phyloP scores from a whole-genome alignment of 2,113 vertebrate genomes.

The Anthoscopus minutus region DNA sequence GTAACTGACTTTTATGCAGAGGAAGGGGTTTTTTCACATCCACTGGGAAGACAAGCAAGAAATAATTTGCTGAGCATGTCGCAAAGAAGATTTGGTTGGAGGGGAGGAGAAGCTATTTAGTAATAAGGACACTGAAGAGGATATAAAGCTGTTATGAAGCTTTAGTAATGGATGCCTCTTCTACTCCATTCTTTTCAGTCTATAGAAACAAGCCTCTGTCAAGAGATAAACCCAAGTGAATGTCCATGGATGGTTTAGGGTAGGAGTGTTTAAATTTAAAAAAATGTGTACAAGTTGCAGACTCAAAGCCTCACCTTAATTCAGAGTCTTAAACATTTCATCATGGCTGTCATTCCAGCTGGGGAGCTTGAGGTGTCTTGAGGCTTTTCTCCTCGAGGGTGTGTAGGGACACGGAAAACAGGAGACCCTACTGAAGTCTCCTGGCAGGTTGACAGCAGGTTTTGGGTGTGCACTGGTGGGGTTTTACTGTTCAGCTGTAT shows the following conservation, averaged over 20 bases:
- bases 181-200: not conserved
- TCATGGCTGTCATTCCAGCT: not conserved
- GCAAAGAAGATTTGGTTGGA: not conserved
- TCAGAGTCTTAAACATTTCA: not conserved
- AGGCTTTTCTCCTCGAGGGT: not conserved
- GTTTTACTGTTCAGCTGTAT: not conserved
- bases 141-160: not conserved
- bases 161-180: not conserved
- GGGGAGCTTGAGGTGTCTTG: not conserved
- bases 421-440: not conserved
- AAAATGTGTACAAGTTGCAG: not conserved
- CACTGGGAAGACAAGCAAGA: not conserved
- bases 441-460: not conserved
- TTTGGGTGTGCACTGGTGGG: accelerated
- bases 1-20: not conserved
- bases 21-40: not conserved
- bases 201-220: not conserved
- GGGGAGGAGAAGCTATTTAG: not conserved
- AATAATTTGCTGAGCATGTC: not conserved
- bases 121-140: not conserved
- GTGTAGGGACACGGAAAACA: not conserved
- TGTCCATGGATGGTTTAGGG: not conserved
- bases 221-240: not conserved
- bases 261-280: not conserved
- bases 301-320: not conserved